Evolutionary conservation across 1,140 invertebrate genomes (phyloP).

Genomic region (Drosophila takahashii): DNA sequence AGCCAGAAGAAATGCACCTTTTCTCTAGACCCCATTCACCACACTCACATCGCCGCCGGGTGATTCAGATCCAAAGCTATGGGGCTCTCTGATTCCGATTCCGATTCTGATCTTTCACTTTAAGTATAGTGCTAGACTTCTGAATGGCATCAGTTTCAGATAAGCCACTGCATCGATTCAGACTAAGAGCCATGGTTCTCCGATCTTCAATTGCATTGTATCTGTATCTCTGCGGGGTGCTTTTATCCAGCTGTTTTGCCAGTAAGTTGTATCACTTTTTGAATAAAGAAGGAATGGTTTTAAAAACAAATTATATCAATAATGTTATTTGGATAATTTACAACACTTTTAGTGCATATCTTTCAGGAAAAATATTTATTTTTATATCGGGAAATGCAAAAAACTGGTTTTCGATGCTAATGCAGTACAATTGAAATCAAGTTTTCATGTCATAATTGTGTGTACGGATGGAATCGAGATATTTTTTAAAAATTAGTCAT

Average conservation of each 20-base stretch:
- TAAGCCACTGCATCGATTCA: neutral
- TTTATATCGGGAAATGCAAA: neutral
- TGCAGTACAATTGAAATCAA: neutral
- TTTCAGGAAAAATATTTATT: neutral
- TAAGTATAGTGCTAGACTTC: neutral
- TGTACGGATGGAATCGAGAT: neutral
- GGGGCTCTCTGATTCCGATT: neutral
- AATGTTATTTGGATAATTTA: no score
- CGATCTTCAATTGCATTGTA: constrained; percentile 3
- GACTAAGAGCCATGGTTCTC: constrained; percentile 1
- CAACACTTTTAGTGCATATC: no score
- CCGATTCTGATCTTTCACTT: neutral
- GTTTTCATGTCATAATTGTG: neutral
- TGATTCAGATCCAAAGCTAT: neutral
- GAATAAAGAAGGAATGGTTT: no score
- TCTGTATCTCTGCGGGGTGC: neutral
- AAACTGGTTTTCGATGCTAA: neutral
- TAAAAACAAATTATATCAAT: no score
- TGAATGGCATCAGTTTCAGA: neutral
- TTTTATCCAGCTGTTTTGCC: constrained; percentile 2
- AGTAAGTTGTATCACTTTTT: constrained; percentile 6
- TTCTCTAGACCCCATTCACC: no score
- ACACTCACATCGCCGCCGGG: no score
- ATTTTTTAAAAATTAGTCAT: neutral
- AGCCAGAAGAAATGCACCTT: no score